Percentiles rank a stretch among this genome's conserved stretches.
phyloP scores from a whole-genome alignment of 2,113 vertebrate species.

The Sisor rabdophorus region DNA sequence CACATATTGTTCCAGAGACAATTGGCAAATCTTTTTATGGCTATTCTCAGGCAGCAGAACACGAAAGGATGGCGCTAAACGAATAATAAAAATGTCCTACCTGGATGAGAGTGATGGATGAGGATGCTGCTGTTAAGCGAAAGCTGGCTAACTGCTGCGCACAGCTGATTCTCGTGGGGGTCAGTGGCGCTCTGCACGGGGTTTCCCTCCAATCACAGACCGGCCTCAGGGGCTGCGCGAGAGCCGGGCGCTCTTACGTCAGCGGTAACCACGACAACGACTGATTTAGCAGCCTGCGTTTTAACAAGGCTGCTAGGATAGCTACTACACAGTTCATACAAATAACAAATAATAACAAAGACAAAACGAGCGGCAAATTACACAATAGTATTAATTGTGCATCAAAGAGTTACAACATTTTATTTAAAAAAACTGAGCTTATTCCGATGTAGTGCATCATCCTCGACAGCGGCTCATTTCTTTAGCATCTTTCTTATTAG shows the following conservation, averaged over 20 bases:
- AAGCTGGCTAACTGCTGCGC: slow-evolving; percentile 65
- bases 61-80: not conserved
- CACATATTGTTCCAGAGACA: not conserved
- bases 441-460: not conserved
- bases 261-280: slow-evolving; percentile 80
- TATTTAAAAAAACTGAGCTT: not conserved
- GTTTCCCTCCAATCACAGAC: slow-evolving; percentile 87
- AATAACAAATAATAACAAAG: not conserved
- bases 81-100: slow-evolving; percentile 47
- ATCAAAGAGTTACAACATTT: no score
- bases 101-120: slow-evolving; percentile 57
- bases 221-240: slow-evolving; percentile 64
- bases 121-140: slow-evolving; percentile 65
- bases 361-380: not conserved
- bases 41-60: no score
- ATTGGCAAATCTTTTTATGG: not conserved
- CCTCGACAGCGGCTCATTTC: not conserved
- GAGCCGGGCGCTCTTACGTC: slow-evolving; percentile 81
- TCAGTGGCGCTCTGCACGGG: slow-evolving; percentile 80
- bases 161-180: slow-evolving; percentile 65
- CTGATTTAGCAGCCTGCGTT: slow-evolving; percentile 49
- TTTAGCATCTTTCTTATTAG: not conserved
- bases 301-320: not conserved
- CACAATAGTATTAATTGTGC: no score
- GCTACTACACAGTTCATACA: not conserved